Percentiles rank a stretch among this genome's conserved stretches.
Conservation (phyloP, 2,113 vertebrate genomes). For the Oreochromis tanganicae region DNA sequence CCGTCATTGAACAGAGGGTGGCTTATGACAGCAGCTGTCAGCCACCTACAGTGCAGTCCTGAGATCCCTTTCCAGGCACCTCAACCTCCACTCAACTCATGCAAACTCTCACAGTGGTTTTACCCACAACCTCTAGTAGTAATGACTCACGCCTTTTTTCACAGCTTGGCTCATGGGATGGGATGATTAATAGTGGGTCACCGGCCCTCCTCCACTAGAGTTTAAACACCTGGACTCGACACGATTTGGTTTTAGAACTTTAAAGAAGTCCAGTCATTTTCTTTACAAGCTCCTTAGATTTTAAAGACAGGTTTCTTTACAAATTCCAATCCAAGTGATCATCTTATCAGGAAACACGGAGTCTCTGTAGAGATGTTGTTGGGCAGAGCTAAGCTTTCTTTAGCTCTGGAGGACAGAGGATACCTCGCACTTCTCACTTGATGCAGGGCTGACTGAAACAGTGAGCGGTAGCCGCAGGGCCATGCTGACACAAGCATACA, state of each 20-base stretch:
- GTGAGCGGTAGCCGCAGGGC: not conserved
- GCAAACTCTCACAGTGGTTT: not conserved
- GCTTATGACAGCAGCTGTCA: not conserved
- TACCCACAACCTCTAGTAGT: not conserved
- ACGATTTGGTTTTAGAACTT: not conserved
- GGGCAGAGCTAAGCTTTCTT: not conserved
- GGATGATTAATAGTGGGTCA: not conserved
- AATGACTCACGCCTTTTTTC: not conserved
- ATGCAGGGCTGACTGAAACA: not conserved
- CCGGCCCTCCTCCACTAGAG: not conserved
- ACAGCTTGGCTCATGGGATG: not conserved
- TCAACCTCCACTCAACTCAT: not conserved
- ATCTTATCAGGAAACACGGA: not conserved
- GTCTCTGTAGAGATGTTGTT: not conserved
- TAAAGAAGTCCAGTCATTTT: too few relatives aligned
- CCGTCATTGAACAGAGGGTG: not conserved
- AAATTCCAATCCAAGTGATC: not conserved
- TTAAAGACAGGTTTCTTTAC: too few relatives aligned
- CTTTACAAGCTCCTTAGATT: too few relatives aligned
- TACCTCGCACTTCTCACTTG: not conserved
- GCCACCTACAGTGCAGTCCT: not conserved
- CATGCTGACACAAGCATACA: constrained; percentile 4
- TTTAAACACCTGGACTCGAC: not conserved
- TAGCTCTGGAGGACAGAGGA: not conserved
- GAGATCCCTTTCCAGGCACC: not conserved